phyloP scores from a whole-genome alignment of 2,113 vertebrate species.

The Sinocyclocheilus grahami region DNA sequence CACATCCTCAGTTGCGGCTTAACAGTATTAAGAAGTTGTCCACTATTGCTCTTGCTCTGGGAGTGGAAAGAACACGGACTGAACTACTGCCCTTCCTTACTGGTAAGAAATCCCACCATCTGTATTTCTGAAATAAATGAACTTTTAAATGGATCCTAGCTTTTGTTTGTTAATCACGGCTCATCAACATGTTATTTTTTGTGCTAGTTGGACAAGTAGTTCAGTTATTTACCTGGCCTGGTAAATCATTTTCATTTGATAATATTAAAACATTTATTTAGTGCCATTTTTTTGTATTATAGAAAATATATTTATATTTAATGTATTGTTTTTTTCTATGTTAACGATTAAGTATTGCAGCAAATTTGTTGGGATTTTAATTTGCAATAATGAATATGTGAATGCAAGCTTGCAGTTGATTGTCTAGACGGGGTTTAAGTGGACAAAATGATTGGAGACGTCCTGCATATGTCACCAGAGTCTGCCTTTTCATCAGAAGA shows the following conservation, averaged over 20 bases:
- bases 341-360: not conserved
- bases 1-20: slow-evolving; percentile 78
- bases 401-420: not conserved
- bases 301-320: not conserved
- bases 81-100: slow-evolving; percentile 90
- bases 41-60: slow-evolving; percentile 87
- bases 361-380: not conserved
- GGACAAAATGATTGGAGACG: not conserved
- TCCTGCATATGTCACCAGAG: not conserved
- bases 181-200: too few species aligned
- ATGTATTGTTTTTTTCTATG: not conserved
- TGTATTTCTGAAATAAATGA: not conserved
- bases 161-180: too few species aligned
- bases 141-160: not conserved
- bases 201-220: too few species aligned
- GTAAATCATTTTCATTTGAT: too few species aligned
- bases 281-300: not conserved
- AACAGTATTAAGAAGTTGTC: slow-evolving; percentile 93
- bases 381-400: not conserved
- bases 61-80: slow-evolving; percentile 87
- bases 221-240: too few species aligned
- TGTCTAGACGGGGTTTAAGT: not conserved
- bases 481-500: not conserved
- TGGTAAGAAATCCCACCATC: slow-evolving; percentile 69
- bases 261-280: not conserved